Base-by-base conservation (phyloP, 2,797 vertebrate species). In the Anguilla obscura region DNA sequence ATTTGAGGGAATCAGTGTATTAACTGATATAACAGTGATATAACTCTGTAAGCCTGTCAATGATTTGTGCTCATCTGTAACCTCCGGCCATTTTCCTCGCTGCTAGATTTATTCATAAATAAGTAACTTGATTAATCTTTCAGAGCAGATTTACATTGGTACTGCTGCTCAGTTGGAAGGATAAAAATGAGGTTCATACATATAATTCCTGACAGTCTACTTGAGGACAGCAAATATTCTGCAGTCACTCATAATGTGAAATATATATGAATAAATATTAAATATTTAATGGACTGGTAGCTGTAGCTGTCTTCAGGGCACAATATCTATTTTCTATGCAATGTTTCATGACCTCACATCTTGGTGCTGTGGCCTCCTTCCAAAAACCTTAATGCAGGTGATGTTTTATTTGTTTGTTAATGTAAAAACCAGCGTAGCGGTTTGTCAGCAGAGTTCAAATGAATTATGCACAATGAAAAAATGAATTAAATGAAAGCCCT, bases 251-350 rank as follows among this genome's bases (percentile, higher is more conserved):
- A 96, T 95, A 96, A 96, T 96, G 96, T 96, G 95, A 96, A 95
- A 96, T 96, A 96, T 96, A 96, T 96, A 96, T 96, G 96, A 96
- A 96, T 97, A 97, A 97, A 97, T 96, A 97, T 96, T 95, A 96
- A 97, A 96, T 96, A 96, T 96, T 97, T 96, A 97, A 97, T 97
- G 96, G 95, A 95, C 96, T 96, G 94, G 95, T 96, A 94, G 96
- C 96, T 94, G 94, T 94, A 93, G 89, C 94, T 97, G 96, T 96
- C 96, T 96, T 95, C 95, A 89, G 96, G 96, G 96, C 96, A 97
- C 96, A 95, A 96, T 96, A 96, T 96, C 95, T 96, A 96, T 96
- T 97, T 96, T 96, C 95, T 95, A 96, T 91, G 94, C 96, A 95
- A 94, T 96, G 96, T 96, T 96, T 97, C 96, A 96, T 96, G 95